A percentile compares a stretch with the other conserved stretches of the same genome.
Conservation (phyloP, 92 coral and sea anemone species). For the Epizoanthus stellaris region DNA sequence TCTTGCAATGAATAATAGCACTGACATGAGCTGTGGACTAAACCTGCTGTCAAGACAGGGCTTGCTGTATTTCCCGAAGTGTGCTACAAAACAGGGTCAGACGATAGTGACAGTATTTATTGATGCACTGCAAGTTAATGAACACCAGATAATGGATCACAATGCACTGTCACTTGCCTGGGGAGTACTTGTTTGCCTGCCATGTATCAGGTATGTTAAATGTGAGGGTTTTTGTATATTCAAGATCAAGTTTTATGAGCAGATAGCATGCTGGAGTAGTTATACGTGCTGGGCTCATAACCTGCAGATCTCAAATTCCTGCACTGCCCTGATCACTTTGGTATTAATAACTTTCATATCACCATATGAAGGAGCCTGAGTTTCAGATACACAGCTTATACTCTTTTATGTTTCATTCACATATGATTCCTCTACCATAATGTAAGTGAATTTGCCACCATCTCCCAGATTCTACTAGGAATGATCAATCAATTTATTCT, state of each 20-base stretch:
- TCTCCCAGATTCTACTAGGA: no score
- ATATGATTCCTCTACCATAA: no score
- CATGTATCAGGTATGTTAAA: conserved; percentile 78
- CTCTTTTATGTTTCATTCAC: no score
- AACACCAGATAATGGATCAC: conserved; percentile 17
- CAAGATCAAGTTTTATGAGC: neutral
- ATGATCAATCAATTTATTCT: no score
- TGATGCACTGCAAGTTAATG: conserved; percentile 43
- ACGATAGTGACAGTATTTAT: conserved; percentile 54
- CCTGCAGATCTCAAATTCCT: no score
- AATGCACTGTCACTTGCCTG: conserved; percentile 59
- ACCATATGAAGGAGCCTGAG: no score
- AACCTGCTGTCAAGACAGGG: conserved; percentile 55
- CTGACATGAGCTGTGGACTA: conserved; percentile 52
- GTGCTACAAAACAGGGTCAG: conserved; percentile 67
- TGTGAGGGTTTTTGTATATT: neutral
- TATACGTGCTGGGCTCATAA: no score
- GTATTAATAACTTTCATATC: no score
- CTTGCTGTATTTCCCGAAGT: conserved; percentile 72
- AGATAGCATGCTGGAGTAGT: no score
- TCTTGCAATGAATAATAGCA: conserved; percentile 27
- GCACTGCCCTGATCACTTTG: no score
- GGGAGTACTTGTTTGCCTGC: conserved; percentile 85
- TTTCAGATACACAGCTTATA: no score
- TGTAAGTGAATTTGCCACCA: no score